Evolutionary conservation across 2,888 invertebrate species (phyloP).

Genomic region (Actias luna): DNA sequence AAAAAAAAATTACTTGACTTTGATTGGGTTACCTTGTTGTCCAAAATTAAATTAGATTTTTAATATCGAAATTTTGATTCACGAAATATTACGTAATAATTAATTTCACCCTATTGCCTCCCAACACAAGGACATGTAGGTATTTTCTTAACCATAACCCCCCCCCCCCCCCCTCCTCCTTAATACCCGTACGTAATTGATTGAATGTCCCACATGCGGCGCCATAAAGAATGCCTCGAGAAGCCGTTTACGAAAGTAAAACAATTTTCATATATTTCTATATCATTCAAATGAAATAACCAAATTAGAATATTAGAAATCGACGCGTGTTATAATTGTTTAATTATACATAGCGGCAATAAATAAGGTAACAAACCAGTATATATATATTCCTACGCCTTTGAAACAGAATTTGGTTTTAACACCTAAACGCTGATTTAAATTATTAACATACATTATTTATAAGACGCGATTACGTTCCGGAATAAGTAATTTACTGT

Average conservation of each 20-base stretch:
- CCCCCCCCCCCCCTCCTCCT: too few relatives aligned
- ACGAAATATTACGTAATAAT: too few relatives aligned
- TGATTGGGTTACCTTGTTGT: too few relatives aligned
- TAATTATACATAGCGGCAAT: neutral
- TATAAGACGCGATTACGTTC: conserved; percentile 17
- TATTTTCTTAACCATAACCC: too few relatives aligned
- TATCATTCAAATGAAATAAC: neutral
- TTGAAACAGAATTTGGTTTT: conserved; percentile 22
- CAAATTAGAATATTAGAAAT: neutral
- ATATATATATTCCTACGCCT: conserved; percentile 4
- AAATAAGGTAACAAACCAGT: conserved; percentile 3
- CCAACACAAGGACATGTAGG: too few relatives aligned
- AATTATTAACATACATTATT: conserved; percentile 29
- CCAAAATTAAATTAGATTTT: too few relatives aligned
- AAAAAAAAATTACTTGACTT: too few relatives aligned
- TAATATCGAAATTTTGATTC: too few relatives aligned
- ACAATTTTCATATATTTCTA: neutral
- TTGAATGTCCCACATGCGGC: neutral
- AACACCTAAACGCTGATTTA: conserved; percentile 26
- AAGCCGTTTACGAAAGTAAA: neutral
- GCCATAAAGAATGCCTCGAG: neutral
- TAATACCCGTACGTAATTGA: too few relatives aligned
- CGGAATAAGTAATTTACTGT: neutral
- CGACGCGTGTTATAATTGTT: neutral
- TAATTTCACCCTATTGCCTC: too few relatives aligned